These are phyloP conservation scores for Quadroppia sp. DNA, from an alignment of 2,888 invertebrate species.

Conservation along the genomic window DNA sequence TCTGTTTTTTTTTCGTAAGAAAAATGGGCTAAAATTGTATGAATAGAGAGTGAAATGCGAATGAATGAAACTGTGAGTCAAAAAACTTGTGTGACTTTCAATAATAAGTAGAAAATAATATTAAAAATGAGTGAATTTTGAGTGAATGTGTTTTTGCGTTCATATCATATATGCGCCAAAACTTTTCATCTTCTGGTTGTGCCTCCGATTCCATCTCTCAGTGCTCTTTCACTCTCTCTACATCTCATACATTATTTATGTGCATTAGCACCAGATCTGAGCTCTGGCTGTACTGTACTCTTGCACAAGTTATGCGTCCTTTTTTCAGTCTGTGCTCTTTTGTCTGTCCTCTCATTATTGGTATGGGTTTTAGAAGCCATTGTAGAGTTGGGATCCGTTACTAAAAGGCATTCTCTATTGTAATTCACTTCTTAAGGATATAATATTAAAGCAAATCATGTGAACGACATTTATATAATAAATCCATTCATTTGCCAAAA, in stretches of 20 bases:
- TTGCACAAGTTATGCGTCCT: neutral
- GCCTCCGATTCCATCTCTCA: slow-evolving; percentile 29
- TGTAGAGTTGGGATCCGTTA: slow-evolving; percentile 17
- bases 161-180: slow-evolving; percentile 1
- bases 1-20: neutral
- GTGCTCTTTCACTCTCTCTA: slow-evolving; percentile 23
- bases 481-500: slow-evolving; percentile 22
- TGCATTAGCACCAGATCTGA: slow-evolving; percentile 25
- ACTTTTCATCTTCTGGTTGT: slow-evolving; percentile 13
- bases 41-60: neutral
- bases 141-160: neutral
- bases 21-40: neutral
- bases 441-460: slow-evolving; percentile 35
- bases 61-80: slow-evolving; percentile 12
- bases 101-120: neutral
- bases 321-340: slow-evolving; percentile 1
- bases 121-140: slow-evolving; percentile 11
- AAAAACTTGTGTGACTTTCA: neutral
- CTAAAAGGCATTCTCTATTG: slow-evolving; percentile 32
- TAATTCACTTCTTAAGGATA: slow-evolving; percentile 34
- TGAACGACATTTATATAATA: slow-evolving; percentile 33
- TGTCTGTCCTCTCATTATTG: slow-evolving; percentile 22
- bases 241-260: slow-evolving; percentile 37
- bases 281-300: neutral
- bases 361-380: slow-evolving; percentile 10